phyloP scores from a whole-genome alignment of 2,797 vertebrate genomes.

The Pogoniulus pusillus region DNA sequence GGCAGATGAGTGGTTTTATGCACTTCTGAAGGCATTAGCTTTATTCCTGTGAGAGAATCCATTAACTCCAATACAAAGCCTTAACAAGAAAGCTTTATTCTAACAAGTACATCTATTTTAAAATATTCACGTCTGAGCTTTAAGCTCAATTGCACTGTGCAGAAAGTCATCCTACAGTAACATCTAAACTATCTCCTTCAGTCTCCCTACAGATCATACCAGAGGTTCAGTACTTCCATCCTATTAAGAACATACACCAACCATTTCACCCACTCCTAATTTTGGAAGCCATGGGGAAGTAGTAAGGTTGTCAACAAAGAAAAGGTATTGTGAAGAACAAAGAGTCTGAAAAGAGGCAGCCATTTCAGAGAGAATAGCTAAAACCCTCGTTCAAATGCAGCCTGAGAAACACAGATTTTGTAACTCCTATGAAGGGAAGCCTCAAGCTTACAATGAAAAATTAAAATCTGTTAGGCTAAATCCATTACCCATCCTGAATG shows the following conservation, averaged over 20 bases:
- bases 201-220: neutral
- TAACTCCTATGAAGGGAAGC: neutral
- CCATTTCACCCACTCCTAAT: neutral
- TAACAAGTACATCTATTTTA: neutral
- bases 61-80: neutral
- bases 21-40: neutral
- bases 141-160: neutral
- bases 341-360: neutral
- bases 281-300: neutral
- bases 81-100: neutral
- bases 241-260: neutral
- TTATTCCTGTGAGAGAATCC: neutral
- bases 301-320: neutral
- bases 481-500: neutral
- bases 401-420: neutral
- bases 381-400: neutral
- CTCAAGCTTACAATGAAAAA: slow-evolving; percentile 26
- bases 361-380: neutral
- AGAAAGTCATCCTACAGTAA: neutral
- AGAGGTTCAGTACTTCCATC: neutral
- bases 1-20: neutral
- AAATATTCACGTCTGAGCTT: neutral
- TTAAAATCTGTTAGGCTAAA: slow-evolving; percentile 23
- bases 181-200: neutral
- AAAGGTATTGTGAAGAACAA: neutral